These are phyloP conservation scores for Volucella bombylans DNA, from an alignment of 2,888 invertebrate species.

Conservation along the genomic window DNA sequence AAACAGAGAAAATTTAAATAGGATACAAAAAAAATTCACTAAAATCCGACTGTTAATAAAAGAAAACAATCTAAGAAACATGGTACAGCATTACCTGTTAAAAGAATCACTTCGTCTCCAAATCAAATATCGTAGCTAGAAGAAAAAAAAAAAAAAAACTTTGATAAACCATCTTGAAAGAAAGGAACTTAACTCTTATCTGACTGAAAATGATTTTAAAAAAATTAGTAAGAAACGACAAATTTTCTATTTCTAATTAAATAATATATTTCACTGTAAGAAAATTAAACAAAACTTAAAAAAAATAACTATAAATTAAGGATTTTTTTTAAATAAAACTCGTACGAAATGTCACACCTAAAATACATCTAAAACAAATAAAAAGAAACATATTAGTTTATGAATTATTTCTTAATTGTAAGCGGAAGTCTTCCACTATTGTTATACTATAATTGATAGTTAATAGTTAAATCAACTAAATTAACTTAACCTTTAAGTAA, in stretches of 20 bases:
- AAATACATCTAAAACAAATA: slow-evolving; percentile 33
- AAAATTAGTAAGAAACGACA: slow-evolving; percentile 56
- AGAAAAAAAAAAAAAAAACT: slow-evolving; percentile 7
- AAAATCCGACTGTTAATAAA: slow-evolving; percentile 53
- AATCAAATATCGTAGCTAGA: slow-evolving; percentile 68
- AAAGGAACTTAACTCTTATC: slow-evolving; percentile 65
- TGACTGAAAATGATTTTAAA: slow-evolving; percentile 69
- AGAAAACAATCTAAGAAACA: slow-evolving; percentile 24
- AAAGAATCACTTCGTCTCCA: slow-evolving; percentile 47
- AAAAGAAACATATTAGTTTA: slow-evolving; percentile 50
- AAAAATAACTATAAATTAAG: slow-evolving; percentile 2
- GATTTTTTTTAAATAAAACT: slow-evolving; percentile 10
- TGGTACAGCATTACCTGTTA: too few species aligned
- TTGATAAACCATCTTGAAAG: slow-evolving; percentile 45
- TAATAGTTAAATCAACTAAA: slow-evolving; percentile 55
- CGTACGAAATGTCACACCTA: slow-evolving; percentile 1
- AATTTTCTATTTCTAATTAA: slow-evolving; percentile 69
- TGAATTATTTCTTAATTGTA: slow-evolving; percentile 78
- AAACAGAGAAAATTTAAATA: slow-evolving; percentile 41
- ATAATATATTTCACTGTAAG: slow-evolving; percentile 28
- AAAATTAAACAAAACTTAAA: slow-evolving; percentile 17
- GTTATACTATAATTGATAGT: slow-evolving; percentile 77
- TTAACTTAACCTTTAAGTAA: slow-evolving; percentile 50
- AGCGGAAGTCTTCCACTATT: slow-evolving; percentile 83
- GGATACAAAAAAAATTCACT: slow-evolving; percentile 19